A percentile compares a stretch with the other conserved stretches of the same genome.
Evolutionary conservation across 1,140 invertebrate genomes (phyloP).

Genomic region (Tigriopus japonicus): DNA sequence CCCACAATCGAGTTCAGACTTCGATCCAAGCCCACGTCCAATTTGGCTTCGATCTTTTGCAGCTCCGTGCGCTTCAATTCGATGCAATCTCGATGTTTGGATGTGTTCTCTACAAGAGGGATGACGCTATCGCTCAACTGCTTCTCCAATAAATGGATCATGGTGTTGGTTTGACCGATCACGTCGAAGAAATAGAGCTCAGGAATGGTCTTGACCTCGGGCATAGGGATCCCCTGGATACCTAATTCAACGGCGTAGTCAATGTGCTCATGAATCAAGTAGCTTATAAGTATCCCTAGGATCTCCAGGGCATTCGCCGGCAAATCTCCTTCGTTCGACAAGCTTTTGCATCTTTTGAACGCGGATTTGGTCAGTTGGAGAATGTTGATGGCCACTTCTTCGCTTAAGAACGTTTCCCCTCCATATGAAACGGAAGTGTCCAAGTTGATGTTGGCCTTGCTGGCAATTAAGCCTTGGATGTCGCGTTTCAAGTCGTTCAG

Average conservation of each 20-base stretch:
- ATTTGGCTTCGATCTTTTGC: constrained; percentile 73
- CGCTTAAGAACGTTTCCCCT: constrained; percentile 90
- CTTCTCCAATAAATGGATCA: constrained; percentile 87
- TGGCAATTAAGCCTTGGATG: constrained; percentile 76
- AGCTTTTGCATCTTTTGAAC: constrained; percentile 61
- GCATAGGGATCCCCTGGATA: constrained; percentile 69
- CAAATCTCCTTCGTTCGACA: constrained; percentile 60
- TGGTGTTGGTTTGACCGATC: constrained; percentile 80
- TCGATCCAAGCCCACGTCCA: constrained; percentile 69
- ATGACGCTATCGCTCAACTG: constrained; percentile 75
- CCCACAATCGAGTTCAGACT: constrained; percentile 67
- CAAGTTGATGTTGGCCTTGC: constrained; percentile 76
- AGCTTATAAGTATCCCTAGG: constrained; percentile 66
- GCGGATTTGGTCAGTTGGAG: constrained; percentile 60
- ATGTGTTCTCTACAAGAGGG: constrained; percentile 66
- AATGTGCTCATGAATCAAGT: constrained; percentile 74
- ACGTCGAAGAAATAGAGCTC: constrained; percentile 87
- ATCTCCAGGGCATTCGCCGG: constrained; percentile 60
- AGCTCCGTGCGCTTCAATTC: constrained; percentile 60
- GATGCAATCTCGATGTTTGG: constrained; percentile 66
- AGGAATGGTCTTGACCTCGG: constrained; percentile 59
- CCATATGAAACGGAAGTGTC: constrained; percentile 75
- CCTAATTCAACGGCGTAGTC: constrained; percentile 90
- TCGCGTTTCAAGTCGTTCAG: constrained; percentile 81
- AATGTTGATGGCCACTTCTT: constrained; percentile 82